Percentiles rank a stretch among this genome's conserved stretches.
Conservation (phyloP, 2,113 vertebrate species). For the Oncorhynchus kisutch region DNA sequence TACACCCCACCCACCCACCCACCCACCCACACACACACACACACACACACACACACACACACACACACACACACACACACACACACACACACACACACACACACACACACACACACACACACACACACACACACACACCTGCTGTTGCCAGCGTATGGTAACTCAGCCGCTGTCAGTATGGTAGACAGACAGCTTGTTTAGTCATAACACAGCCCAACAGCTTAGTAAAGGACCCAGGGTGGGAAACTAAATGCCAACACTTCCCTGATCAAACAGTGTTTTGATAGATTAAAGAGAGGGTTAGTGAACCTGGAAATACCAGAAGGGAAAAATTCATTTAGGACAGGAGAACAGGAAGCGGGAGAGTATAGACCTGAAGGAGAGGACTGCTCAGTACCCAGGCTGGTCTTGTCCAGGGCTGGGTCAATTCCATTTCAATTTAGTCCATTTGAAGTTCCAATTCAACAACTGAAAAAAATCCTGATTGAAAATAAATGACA, state of each 20-base stretch:
- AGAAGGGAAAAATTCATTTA: slow-evolving; percentile 34
- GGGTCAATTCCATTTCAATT: neutral
- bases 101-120: too few relatives aligned
- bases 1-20: too few relatives aligned
- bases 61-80: too few relatives aligned
- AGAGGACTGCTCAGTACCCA: slow-evolving; percentile 24
- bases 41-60: too few relatives aligned
- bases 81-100: too few relatives aligned
- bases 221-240: slow-evolving; percentile 21
- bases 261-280: slow-evolving; percentile 60
- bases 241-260: slow-evolving; percentile 58
- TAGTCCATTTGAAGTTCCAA: neutral
- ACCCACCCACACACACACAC: too few relatives aligned
- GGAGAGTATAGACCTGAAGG: slow-evolving; percentile 19
- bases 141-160: too few relatives aligned
- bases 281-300: slow-evolving; percentile 34
- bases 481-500: too few relatives aligned
- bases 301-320: slow-evolving; percentile 61
- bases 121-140: too few relatives aligned
- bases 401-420: too few relatives aligned
- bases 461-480: too few relatives aligned
- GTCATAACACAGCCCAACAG: slow-evolving; percentile 14
- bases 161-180: too few relatives aligned
- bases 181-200: slow-evolving; percentile 32
- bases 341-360: slow-evolving; percentile 24